Base-by-base conservation (phyloP, 2,797 vertebrate species). In the Passerculus sandwichensis region DNA sequence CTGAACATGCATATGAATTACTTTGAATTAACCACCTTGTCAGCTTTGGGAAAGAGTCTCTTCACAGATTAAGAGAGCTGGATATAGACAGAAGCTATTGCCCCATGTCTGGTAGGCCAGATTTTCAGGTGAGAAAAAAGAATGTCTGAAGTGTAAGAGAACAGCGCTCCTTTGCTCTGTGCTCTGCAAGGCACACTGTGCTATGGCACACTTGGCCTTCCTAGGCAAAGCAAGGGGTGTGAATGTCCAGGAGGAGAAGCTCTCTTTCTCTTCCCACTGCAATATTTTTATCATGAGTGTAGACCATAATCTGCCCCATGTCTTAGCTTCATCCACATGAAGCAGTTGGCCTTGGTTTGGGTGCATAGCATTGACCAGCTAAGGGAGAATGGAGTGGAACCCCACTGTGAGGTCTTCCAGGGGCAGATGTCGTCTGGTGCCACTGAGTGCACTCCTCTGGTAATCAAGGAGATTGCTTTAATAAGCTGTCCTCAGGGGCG, bases 391-490 rank as follows among this genome's bases (percentile, higher is more conserved):
- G 47, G 45, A 93, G 71, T 44, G 48, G 25, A 88, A 5, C 45
- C 51, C 50, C 53, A 56, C 15, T 44, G 34, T 54, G 51, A 93
- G 38, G 22, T 47, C 19, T 88, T 38, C 42, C 67, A 61, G n/a
- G 44, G 93, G 56, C 77, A 90, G 45, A 65, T 70, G 50, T 76
- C 80, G 38, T 72, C 53, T 59, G 6, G 2, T 56, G 44, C 66
- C 30, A 45, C 59, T 61, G 79, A 70, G 79, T 30, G n/a, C 27
- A 56, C 70, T 88, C 56, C 74, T 62, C 65, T 73, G 30, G 17
- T 89, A 78, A 88, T 88, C 56, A 62, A 40, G 15, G 14, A 89
- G 93, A 86, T 84, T 64, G 53, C 65, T 82, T 91, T 93, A 88
- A 79, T 67, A 92, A 93, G 54, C 84, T 83, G 60, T 84, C 45